phyloP scores from a whole-genome alignment of 2,113 vertebrate genomes.

The Paramormyrops kingsleyae region DNA sequence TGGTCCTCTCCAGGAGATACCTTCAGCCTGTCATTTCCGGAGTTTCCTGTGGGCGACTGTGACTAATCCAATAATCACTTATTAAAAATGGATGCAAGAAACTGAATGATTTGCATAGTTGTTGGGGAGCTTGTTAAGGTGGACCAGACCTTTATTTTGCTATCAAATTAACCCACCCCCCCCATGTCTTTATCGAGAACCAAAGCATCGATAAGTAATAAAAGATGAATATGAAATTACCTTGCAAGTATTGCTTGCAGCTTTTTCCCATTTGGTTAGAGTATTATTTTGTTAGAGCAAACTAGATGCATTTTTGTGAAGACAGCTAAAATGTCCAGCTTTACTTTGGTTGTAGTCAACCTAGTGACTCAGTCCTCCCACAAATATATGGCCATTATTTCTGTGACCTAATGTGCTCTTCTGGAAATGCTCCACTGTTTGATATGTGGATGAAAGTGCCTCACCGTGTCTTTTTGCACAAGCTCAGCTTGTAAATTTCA shows the following conservation, averaged over 20 bases:
- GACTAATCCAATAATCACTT: neutral
- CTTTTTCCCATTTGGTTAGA: neutral
- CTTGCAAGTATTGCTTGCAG: neutral
- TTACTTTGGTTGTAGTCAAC: conserved; percentile 3
- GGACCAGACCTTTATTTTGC: neutral
- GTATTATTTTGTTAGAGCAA: neutral
- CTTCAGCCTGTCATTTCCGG: neutral
- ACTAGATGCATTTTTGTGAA: neutral
- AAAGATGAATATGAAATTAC: neutral
- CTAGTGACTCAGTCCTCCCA: conserved; percentile 10
- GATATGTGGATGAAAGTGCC: neutral
- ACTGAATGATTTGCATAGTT: neutral
- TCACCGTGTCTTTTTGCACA: neutral
- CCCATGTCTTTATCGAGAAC: neutral
- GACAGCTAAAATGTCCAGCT: neutral
- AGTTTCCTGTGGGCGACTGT: neutral
- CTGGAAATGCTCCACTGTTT: neutral
- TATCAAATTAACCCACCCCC: neutral
- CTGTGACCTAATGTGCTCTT: conserved; percentile 6
- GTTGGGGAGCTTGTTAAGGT: neutral
- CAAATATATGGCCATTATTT: conserved; percentile 5
- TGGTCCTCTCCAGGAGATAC: neutral
- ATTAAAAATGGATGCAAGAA: neutral
- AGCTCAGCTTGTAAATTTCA: conserved; percentile 1
- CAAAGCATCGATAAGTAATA: neutral